Evolutionary conservation across 2,113 vertebrate genomes (phyloP), one percentile per base, ranked within the genome.

Genomic region (Thomomys bottae): DNA sequence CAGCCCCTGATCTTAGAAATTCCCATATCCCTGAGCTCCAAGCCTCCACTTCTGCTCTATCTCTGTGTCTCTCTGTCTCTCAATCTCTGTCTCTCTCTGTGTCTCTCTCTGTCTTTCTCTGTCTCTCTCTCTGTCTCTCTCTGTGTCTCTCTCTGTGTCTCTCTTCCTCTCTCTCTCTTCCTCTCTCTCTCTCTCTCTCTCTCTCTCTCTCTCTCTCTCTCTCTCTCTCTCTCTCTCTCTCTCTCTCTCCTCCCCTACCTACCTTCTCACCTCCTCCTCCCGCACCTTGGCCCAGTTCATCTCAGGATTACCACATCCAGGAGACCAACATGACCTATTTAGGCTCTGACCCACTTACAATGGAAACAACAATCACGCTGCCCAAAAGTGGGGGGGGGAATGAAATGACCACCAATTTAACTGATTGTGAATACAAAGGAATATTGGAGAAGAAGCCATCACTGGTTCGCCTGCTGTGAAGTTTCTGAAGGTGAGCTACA

Each of bases 341-440:
- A 97, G 67, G 89, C 84, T 95, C 94, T 97, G 98, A 98, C 97
- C 97, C 96, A 98, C 78, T 98, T 98, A 97, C 88, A 95, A 80
- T 87, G 94, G 86, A 98, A 98, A 96, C 84, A 96, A 84, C 34
- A 30, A 86, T 92, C 96, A 95, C 94, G 94, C 94, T 75, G 30
- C 95, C 94, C 78, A 96, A 87, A 87, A 94, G n/a, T n/a, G 49
- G 78, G 93, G 3, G 83, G 45, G 91, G 94, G 83, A 92, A 97
- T 87, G 42, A 80, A 68, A 88, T 75, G 72, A 93, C 88, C 93
- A 49, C 86, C 88, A 63, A 84, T 87, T 80, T 81, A 93, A 96
- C 71, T 82, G 70, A 87, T 54, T 67, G 9, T 76, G 92, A 94
- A 88, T 81, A 75, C 90, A 92, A 88, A 75, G 45, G 40, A 93